phyloP scores from a whole-genome alignment of 2,113 vertebrate species.

The Onychorhynchus coronatus region DNA sequence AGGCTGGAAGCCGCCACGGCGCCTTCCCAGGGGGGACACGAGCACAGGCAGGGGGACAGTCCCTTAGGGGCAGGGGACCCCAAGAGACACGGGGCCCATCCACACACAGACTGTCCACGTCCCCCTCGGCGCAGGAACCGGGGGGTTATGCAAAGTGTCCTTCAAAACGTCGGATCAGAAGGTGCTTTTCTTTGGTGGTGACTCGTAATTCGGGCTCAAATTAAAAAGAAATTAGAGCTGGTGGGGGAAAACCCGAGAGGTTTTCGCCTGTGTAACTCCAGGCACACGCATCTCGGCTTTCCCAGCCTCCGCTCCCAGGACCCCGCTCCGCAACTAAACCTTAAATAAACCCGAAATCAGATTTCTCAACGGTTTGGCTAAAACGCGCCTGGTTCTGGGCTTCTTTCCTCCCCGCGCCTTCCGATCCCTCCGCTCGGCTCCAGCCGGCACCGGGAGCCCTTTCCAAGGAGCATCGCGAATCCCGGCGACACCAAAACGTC shows the following conservation, averaged over 20 bases:
- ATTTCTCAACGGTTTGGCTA: rapidly evolving
- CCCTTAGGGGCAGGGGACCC: not conserved
- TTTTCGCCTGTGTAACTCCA: not conserved
- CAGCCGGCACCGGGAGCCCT: not conserved
- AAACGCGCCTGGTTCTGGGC: not conserved
- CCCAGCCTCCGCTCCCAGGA: rapidly evolving
- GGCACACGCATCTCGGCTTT: rapidly evolving
- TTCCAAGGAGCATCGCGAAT: not conserved
- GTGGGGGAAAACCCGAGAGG: not conserved
- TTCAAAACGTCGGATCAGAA: rapidly evolving
- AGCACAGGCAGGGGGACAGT: not conserved
- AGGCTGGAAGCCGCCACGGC: not conserved
- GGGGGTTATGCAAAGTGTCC: not conserved
- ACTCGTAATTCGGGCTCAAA: not conserved
- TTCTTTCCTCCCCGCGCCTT: not conserved
- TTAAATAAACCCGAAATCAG: not conserved
- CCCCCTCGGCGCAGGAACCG: not conserved
- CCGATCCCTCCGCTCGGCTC: not conserved
- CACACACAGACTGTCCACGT: not conserved
- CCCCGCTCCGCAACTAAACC: rapidly evolving
- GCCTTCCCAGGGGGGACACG: not conserved
- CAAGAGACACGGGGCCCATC: rapidly evolving
- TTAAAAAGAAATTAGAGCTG: not conserved
- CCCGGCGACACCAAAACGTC: not conserved
- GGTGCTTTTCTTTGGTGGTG: not conserved